A percentile compares a stretch with the other conserved stretches of the same genome.
phyloP scores from a whole-genome alignment of 2,113 vertebrate species.

The Fregetta grallaria region DNA sequence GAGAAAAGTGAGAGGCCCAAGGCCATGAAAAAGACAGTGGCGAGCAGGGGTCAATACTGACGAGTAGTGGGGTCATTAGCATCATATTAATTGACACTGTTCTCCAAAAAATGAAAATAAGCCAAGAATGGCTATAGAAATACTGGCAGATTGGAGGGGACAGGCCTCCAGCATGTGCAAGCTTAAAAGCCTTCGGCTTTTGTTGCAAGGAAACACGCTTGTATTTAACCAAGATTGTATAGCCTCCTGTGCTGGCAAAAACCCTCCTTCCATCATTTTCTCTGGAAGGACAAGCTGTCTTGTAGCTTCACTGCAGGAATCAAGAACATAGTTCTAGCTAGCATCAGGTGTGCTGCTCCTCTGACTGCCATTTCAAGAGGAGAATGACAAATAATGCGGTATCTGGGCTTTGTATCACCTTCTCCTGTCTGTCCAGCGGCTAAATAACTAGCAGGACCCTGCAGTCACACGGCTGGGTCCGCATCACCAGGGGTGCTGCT shows the following conservation, averaged over 20 bases:
- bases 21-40: background rate
- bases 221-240: background rate
- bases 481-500: background rate
- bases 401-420: background rate
- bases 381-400: background rate
- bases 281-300: background rate
- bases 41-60: background rate
- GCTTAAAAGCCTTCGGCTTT: background rate
- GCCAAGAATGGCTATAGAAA: background rate
- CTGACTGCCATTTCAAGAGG: constrained; percentile 10
- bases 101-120: background rate
- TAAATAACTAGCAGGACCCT: background rate
- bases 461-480: background rate
- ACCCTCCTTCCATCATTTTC: background rate
- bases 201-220: background rate
- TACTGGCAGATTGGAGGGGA: background rate
- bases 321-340: background rate
- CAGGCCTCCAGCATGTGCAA: background rate
- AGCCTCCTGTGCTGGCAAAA: background rate
- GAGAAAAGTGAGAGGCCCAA: background rate
- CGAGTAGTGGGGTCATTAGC: background rate
- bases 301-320: background rate
- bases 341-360: background rate
- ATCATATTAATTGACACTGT: background rate
- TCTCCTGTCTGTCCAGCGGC: background rate